Base-by-base conservation (phyloP, 2,888 invertebrate genomes). In the Hypomecis atomaria region DNA sequence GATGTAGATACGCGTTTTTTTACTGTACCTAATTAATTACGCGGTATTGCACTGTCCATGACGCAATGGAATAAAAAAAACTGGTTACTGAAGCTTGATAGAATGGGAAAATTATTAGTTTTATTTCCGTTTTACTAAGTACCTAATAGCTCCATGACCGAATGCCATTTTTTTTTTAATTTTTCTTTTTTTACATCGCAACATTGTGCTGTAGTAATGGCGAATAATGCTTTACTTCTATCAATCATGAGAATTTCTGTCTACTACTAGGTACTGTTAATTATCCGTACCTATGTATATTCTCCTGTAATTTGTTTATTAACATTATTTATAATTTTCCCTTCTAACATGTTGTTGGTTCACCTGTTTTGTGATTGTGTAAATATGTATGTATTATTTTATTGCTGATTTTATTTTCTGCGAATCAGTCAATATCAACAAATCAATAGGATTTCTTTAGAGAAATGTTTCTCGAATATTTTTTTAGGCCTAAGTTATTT, bases 391-490 rank as follows among this genome's bases (percentile, higher is more conserved):
- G 6, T 43, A 54, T 44, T 43, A 36, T 54, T 23, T 45, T 55
- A 38, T 47, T 59, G 34, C 42, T 38, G 45, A 43, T 56, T 49
- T 56, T 60, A 13, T 54, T 61, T 52, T 59, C 33, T 49, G 42
- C 43, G 38, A 63, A 63, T 59, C 59, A 45, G 36, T 23, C 13
- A 49, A 43, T 59, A 64, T 45, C 45, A 59, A 50, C 55, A 42
- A 59, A 59, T 50, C 36, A 37, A 56, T 45, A 56, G 33, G 42
- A 54, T 38, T 23, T 23, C 23, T 23, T 23, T 23, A 23, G 1
- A 23, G 23, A 23, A 23, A 23, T 58, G 37, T 23, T 57, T 56
- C 38, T 64, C 53, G 36, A 50, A 55, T 62, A 40, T 58, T 57
- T 40, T n/a, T 53, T 23, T 49, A 53, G 37, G 40, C 5, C 49